Percentiles rank a stretch among this genome's conserved stretches.
Evolutionary conservation across 2,888 invertebrate species (phyloP).

Genomic region (Metalampra italica): DNA sequence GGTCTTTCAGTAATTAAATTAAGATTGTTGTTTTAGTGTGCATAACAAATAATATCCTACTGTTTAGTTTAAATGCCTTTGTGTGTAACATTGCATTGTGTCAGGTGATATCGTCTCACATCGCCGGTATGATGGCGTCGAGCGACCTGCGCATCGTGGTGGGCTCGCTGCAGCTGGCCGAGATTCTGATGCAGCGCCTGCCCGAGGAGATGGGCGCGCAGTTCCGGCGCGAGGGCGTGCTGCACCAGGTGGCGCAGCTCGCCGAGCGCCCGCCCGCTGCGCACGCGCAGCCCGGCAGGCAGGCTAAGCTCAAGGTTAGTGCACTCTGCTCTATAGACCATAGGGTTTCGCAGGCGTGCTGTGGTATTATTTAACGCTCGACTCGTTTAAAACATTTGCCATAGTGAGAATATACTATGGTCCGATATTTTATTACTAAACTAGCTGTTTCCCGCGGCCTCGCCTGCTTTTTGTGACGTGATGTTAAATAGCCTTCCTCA

Average conservation of each 20-base stretch:
- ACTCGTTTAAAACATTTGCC: no score
- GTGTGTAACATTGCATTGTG: neutral
- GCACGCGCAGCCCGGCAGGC: conserved; percentile 69
- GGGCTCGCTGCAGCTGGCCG: conserved; percentile 97
- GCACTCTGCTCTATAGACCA: neutral
- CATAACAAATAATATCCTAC: no score
- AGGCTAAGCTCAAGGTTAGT: conserved; percentile 60
- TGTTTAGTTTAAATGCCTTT: no score
- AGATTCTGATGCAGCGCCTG: conserved; percentile 96
- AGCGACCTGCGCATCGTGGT: conserved; percentile 97
- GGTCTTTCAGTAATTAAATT: no score
- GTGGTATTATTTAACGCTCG: no score
- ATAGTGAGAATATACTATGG: no score
- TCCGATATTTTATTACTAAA: no score
- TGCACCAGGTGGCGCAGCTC: conserved; percentile 87
- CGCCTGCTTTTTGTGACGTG: no score
- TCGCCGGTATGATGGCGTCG: conserved; percentile 99
- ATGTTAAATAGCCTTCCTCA: no score
- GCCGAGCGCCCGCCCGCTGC: conserved; percentile 41
- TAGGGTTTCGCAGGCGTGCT: no score
- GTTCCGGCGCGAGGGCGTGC: conserved; percentile 98
- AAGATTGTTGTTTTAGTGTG: no score
- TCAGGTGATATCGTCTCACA: conserved; percentile 93
- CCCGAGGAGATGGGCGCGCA: conserved; percentile 97
- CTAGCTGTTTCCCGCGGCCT: no score